Evolutionary conservation across 1,140 invertebrate genomes (phyloP), one percentile per base, ranked within the genome.

Genomic region (Armadillidium nasatum): DNA sequence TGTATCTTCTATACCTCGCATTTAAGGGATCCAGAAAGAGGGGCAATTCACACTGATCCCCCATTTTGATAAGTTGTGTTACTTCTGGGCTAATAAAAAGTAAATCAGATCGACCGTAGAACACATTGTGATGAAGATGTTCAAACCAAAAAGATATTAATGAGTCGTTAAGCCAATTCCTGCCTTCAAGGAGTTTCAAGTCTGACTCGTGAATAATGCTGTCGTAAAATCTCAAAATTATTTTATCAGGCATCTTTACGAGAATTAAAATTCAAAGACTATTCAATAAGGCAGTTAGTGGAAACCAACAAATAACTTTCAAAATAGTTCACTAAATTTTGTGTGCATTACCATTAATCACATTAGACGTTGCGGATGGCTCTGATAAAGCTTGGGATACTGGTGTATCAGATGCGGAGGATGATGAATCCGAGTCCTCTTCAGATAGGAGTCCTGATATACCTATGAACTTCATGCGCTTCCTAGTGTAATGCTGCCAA

Each of bases 401-500:
- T 33, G 33, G 33, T 33, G 33, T 33, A 33, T 33, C 33, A 33
- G 33, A 33, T 3, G 33, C 33, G 33, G 33, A 33, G 6, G 33
- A 33, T 33, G 33, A 33, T 33, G 33, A 33, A 33, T 33, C 33
- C 33, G 33, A 33, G 33, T 33, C 33, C 33, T 33, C 33, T 33
- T 33, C 33, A 33, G 33, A 33, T 3, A 33, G 33, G 33, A 33
- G 33, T 33, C 33, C 33, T 33, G 33, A 33, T 33, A 33, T 33
- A 33, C 33, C 87, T 23, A 94, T 85, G 22, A 95, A 87, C 82
- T 94, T 89, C 75, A 92, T 96, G 44, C 96, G 88, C 83, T 96
- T 90, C 79, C 97, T 88, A 0, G 94, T 95, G 82, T 98, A 98
- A 87, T 98, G 96, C 83, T 99, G 96, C 97, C 97, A 99, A 74